Percentiles rank a stretch among this genome's conserved stretches.
Evolutionary conservation across 2,797 vertebrate genomes (phyloP).

Genomic region (Ispidina lecontei): DNA sequence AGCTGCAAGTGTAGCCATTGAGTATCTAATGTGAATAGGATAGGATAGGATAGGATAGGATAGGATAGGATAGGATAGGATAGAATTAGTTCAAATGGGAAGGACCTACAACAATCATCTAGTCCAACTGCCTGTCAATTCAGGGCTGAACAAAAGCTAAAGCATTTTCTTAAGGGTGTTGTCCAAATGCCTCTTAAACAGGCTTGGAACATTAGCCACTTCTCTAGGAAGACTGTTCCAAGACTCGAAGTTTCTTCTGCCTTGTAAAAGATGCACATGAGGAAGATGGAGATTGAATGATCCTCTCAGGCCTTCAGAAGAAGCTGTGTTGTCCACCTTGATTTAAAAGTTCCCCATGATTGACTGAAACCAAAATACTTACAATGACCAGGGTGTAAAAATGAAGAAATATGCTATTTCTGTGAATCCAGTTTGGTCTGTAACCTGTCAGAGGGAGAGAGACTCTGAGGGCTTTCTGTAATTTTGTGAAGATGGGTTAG

Average conservation of each 20-base stretch:
- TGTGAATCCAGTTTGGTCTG: background rate
- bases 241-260: background rate
- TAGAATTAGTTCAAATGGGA: background rate
- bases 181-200: background rate
- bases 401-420: background rate
- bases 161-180: background rate
- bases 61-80: background rate
- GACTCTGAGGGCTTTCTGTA: background rate
- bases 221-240: background rate
- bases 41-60: background rate
- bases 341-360: background rate
- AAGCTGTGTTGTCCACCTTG: background rate
- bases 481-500: conserved; percentile 3
- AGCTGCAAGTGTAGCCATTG: background rate
- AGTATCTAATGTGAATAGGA: background rate
- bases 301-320: background rate
- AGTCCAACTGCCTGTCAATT: background rate
- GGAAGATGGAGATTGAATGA: background rate
- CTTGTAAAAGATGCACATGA: background rate
- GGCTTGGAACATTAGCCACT: background rate
- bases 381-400: background rate
- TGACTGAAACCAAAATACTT: background rate
- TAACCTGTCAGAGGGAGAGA: background rate
- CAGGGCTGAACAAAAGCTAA: background rate
- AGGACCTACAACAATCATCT: background rate